phyloP scores from a whole-genome alignment of 2,888 invertebrate genomes.

The Matsumyia berberina region DNA sequence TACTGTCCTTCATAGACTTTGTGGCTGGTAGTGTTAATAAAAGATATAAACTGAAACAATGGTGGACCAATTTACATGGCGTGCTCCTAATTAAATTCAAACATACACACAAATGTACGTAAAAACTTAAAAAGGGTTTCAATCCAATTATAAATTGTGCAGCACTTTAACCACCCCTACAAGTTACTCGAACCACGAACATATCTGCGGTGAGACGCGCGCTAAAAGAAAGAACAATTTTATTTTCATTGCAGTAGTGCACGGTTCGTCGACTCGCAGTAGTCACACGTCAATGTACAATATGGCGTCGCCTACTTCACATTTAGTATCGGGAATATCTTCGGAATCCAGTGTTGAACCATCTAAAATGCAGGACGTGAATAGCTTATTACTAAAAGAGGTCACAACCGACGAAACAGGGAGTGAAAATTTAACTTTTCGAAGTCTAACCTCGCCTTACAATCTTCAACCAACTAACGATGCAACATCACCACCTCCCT shows the following conservation, averaged over 20 bases:
- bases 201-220: conserved; percentile 41
- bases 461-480: conserved; percentile 40
- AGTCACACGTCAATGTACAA: conserved; percentile 46
- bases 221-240: conserved; percentile 31
- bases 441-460: conserved; percentile 30
- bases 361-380: conserved; percentile 13
- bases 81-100: conserved; percentile 60
- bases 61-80: conserved; percentile 14
- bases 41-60: conserved; percentile 17
- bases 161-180: conserved; percentile 17
- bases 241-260: conserved; percentile 27
- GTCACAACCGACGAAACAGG: not conserved
- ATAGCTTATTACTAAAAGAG: conserved; percentile 30
- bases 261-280: conserved; percentile 42
- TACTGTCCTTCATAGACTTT: not conserved
- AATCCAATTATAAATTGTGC: conserved; percentile 65
- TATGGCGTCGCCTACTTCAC: conserved; percentile 65
- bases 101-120: not conserved
- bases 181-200: conserved; percentile 10
- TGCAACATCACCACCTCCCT: conserved; percentile 78
- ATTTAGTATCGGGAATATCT: conserved; percentile 35
- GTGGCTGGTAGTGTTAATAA: not conserved
- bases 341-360: conserved; percentile 23
- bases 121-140: conserved; percentile 19
- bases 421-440: conserved; percentile 33